Evolutionary conservation across 2,888 invertebrate genomes (phyloP).

Genomic region (Ophonus ardosiacus): DNA sequence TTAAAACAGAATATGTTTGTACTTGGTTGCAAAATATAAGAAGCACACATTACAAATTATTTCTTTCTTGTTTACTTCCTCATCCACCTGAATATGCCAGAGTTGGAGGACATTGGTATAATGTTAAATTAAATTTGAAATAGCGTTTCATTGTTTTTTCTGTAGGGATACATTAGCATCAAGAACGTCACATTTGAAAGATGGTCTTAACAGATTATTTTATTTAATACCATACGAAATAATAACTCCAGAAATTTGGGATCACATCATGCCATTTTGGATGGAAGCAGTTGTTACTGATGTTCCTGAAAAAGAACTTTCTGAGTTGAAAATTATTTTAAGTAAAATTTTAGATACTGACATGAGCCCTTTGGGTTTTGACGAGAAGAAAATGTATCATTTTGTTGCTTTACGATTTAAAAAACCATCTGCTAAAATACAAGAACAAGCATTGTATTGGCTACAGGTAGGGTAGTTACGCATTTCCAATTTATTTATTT

Average conservation of each 20-base stretch:
- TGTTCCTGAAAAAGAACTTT: slow-evolving; percentile 91
- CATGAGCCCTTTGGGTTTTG: slow-evolving; percentile 95
- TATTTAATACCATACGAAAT: slow-evolving; percentile 98
- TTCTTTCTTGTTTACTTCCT: slow-evolving; percentile 95
- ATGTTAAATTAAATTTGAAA: background rate
- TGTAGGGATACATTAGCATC: slow-evolving; percentile 89
- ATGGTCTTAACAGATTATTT: slow-evolving; percentile 95
- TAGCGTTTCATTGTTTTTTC: slow-evolving; percentile 60
- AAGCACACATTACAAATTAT: slow-evolving; percentile 90
- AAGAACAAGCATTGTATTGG: slow-evolving; percentile 93
- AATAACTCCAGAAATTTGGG: slow-evolving; percentile 97
- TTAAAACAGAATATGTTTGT: slow-evolving; percentile 95
- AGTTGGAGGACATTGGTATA: slow-evolving; percentile 95
- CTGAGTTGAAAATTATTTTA: slow-evolving; percentile 88
- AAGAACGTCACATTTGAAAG: slow-evolving; percentile 93
- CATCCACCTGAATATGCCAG: slow-evolving; percentile 97
- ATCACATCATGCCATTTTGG: slow-evolving; percentile 99
- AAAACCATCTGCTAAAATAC: slow-evolving; percentile 87
- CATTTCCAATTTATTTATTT: too few species aligned
- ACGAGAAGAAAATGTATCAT: slow-evolving; percentile 95
- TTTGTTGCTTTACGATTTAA: slow-evolving; percentile 93
- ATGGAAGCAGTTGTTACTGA: slow-evolving; percentile 97
- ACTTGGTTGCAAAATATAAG: slow-evolving; percentile 93
- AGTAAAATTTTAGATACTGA: slow-evolving; percentile 98
- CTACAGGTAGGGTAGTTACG: too few species aligned